A percentile compares a stretch with the other conserved stretches of the same genome.
Evolutionary conservation across 2,888 invertebrate genomes (phyloP).

Genomic region (Polydrusus cervinus): DNA sequence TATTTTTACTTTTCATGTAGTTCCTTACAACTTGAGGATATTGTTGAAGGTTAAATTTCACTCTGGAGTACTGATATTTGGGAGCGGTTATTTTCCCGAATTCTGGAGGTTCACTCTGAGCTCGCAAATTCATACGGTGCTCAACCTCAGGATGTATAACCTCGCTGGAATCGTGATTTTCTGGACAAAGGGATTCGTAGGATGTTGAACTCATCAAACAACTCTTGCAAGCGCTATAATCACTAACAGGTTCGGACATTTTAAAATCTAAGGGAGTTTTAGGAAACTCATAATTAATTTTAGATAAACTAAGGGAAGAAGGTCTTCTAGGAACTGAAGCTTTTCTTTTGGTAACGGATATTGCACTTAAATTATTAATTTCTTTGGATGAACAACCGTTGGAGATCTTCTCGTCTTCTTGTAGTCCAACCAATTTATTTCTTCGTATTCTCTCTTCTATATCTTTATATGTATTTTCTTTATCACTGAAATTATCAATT

Average conservation of each 20-base stretch:
- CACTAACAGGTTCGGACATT: slow-evolving; percentile 1
- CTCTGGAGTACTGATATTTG: slow-evolving; percentile 79
- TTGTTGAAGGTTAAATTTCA: slow-evolving; percentile 83
- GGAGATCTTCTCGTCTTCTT: slow-evolving; percentile 56
- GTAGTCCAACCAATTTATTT: slow-evolving; percentile 50
- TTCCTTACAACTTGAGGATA: slow-evolving; percentile 84
- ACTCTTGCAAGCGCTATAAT: slow-evolving; percentile 12
- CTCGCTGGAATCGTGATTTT: slow-evolving; percentile 2
- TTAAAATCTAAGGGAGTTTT: slow-evolving; percentile 22
- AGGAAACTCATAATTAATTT: slow-evolving; percentile 26
- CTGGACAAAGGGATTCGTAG: slow-evolving; percentile 57
- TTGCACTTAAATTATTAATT: background rate
- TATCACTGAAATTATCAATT: background rate
- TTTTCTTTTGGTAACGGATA: slow-evolving; percentile 36
- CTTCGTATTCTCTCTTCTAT: no score
- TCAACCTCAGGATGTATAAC: slow-evolving; percentile 3
- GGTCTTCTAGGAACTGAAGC: slow-evolving; percentile 34
- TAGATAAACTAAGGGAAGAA: slow-evolving; percentile 30
- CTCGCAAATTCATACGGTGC: slow-evolving; percentile 55
- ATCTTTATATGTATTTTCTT: no score
- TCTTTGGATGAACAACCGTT: background rate
- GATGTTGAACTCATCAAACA: slow-evolving; percentile 57
- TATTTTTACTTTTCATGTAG: slow-evolving; percentile 84
- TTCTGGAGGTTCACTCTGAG: slow-evolving; percentile 67
- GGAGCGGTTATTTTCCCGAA: slow-evolving; percentile 57